Evolutionary conservation across 2,113 vertebrate genomes (phyloP).

Genomic region (Leucopsar rothschildi): DNA sequence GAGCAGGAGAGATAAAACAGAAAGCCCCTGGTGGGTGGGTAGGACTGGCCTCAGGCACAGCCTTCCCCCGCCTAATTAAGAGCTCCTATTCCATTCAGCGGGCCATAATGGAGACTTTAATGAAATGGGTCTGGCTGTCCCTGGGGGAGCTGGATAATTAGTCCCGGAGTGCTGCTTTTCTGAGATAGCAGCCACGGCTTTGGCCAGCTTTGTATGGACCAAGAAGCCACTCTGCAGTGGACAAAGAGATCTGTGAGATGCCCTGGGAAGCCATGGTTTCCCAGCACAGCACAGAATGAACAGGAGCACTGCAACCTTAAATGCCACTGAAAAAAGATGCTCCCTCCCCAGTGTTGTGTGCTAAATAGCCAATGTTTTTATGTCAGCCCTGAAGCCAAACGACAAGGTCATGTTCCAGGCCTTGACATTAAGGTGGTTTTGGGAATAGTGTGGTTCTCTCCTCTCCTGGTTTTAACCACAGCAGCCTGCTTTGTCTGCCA

Average conservation of each 20-base stretch:
- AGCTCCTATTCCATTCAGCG: neutral
- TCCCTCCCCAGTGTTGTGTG: neutral
- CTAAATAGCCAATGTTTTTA: neutral
- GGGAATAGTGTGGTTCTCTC: neutral
- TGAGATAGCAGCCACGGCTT: neutral
- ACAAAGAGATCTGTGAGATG: neutral
- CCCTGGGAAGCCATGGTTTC: neutral
- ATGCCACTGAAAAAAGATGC: neutral
- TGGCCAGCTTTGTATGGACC: neutral
- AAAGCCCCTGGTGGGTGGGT: neutral
- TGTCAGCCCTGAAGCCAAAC: neutral
- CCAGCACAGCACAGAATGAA: fast-evolving
- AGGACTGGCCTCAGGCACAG: neutral
- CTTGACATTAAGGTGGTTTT: neutral
- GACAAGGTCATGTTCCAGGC: neutral
- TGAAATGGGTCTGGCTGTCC: neutral
- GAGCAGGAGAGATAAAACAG: neutral
- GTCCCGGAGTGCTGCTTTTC: neutral
- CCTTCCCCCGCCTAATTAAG: neutral
- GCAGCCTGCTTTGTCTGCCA: neutral
- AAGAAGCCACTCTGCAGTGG: neutral
- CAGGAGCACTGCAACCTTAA: neutral
- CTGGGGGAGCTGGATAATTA: neutral
- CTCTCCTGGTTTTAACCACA: neutral
- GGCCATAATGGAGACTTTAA: neutral